These are phyloP conservation scores for Notolabrus celidotus DNA, from an alignment of 2,797 vertebrate genomes.

Conservation along the genomic window DNA sequence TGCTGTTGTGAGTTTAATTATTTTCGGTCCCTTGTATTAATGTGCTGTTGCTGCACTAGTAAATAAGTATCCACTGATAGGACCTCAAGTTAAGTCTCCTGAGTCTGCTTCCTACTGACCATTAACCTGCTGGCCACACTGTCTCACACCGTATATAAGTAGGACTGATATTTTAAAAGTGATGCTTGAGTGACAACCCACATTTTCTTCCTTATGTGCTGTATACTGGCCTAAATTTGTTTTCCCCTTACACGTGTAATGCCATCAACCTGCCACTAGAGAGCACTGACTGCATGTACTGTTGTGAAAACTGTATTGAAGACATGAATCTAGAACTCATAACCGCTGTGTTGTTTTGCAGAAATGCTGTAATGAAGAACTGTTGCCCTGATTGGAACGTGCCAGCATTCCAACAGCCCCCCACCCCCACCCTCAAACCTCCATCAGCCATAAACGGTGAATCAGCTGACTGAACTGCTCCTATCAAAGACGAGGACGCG, in stretches of 20 bases:
- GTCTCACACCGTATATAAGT: too few species aligned
- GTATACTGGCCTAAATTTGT: not conserved
- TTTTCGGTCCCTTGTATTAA: too few species aligned
- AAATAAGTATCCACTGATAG: too few species aligned
- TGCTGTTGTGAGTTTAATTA: too few species aligned
- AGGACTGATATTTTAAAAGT: too few species aligned
- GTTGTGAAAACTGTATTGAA: not conserved
- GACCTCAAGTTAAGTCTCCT: too few species aligned
- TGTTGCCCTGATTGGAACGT: slow-evolving; percentile 97
- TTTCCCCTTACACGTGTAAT: slow-evolving; percentile 15
- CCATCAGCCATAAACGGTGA: slow-evolving; percentile 85
- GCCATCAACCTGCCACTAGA: slow-evolving; percentile 37
- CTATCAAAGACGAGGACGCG: slow-evolving; percentile 76
- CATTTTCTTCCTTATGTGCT: too few species aligned
- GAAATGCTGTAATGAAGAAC: slow-evolving; percentile 99
- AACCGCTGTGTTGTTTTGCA: slow-evolving; percentile 65
- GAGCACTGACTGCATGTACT: slow-evolving; percentile 17
- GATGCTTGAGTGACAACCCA: too few species aligned
- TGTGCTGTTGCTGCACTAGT: too few species aligned
- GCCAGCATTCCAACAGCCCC: slow-evolving; percentile 93
- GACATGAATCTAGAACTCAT: not conserved
- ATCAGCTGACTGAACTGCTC: slow-evolving; percentile 81
- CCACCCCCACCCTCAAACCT: slow-evolving; percentile 56
- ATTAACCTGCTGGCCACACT: too few species aligned
- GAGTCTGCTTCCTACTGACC: too few species aligned